These are phyloP conservation scores for Reticulitermes speratus DNA, from an alignment of 1,140 invertebrate genomes.

Conservation along the genomic window DNA sequence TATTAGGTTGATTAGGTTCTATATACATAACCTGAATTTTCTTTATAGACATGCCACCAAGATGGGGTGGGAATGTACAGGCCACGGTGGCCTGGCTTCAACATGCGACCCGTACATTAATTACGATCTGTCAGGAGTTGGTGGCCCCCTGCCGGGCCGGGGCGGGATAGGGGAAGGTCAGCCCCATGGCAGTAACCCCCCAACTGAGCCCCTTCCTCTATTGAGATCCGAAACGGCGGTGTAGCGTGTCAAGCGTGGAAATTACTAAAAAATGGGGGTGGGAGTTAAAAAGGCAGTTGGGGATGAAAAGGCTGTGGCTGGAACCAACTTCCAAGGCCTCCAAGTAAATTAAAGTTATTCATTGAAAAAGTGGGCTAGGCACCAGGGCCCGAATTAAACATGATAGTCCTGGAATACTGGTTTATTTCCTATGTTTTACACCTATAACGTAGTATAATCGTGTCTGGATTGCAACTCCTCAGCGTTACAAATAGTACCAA, in stretches of 20 bases:
- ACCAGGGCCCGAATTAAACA: background rate
- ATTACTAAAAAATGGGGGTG: constrained; percentile 26
- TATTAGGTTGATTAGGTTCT: constrained; percentile 25
- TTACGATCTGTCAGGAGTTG: constrained; percentile 26
- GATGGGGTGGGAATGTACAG: background rate
- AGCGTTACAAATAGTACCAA: no score
- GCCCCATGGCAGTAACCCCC: background rate
- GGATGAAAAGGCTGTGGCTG: constrained; percentile 6
- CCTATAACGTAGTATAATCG: no score
- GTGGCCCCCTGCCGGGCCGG: constrained; percentile 2
- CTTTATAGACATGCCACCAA: background rate
- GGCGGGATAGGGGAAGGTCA: background rate
- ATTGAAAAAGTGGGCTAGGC: constrained; percentile 13
- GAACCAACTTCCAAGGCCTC: constrained; percentile 14
- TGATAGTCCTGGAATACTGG: background rate
- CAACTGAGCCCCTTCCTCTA: constrained; percentile 25
- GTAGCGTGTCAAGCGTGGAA: constrained; percentile 27
- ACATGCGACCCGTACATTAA: constrained; percentile 29
- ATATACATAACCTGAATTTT: background rate
- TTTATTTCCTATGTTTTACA: no score
- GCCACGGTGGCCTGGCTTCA: background rate
- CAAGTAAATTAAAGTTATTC: constrained; percentile 21
- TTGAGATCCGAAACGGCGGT: constrained; percentile 28
- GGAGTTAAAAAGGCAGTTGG: background rate
- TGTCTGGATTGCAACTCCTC: no score